Conservation (phyloP, 2,888 invertebrate species). For the Cabera pusaria region DNA sequence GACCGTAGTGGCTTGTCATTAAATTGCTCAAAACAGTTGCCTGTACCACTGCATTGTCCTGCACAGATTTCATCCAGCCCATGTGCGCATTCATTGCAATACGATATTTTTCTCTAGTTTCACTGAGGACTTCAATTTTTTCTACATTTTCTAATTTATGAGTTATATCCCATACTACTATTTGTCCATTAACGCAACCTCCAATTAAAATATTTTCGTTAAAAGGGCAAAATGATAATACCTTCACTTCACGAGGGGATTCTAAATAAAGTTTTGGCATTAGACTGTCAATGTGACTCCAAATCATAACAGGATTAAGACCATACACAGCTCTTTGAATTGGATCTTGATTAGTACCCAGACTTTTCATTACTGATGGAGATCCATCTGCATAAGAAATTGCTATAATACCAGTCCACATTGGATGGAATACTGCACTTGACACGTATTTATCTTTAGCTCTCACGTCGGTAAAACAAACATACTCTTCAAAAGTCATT, state of each 20-base stretch:
- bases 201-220: constrained; percentile 88
- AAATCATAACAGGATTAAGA: constrained; percentile 87
- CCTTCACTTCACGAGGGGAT: constrained; percentile 85
- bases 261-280: constrained; percentile 87
- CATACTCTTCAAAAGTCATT: constrained; percentile 76
- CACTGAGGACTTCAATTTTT: constrained; percentile 83
- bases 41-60: constrained; percentile 81
- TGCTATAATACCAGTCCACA: constrained; percentile 87
- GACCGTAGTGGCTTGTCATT: constrained; percentile 84
- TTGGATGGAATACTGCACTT: constrained; percentile 87
- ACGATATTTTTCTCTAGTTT: constrained; percentile 85
- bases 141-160: constrained; percentile 86
- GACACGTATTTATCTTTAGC: constrained; percentile 87
- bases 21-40: constrained; percentile 85
- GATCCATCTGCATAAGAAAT: constrained; percentile 86
- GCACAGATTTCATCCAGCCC: constrained; percentile 87
- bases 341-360: constrained; percentile 65
- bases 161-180: constrained; percentile 88
- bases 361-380: constrained; percentile 68
- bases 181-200: constrained; percentile 88
- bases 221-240: constrained; percentile 87
- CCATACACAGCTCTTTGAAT: constrained; percentile 84
- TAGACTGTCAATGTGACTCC: constrained; percentile 89
- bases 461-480: constrained; percentile 86
- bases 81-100: constrained; percentile 84